Evolutionary conservation across 2,888 invertebrate genomes (phyloP), one percentile per base, ranked within the genome.

Genomic region (Scelioninae gen. 1): DNA sequence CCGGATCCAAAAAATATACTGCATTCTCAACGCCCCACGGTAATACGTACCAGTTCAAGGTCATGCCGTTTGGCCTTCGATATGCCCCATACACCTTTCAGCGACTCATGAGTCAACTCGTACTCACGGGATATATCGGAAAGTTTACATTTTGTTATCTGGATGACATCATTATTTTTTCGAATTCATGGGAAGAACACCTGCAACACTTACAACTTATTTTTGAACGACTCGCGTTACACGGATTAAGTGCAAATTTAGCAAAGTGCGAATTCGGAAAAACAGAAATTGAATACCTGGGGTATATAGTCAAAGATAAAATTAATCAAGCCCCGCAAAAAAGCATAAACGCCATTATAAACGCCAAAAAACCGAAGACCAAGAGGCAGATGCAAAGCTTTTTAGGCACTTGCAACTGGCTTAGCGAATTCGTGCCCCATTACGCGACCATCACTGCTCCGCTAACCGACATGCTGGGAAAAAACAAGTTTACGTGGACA

Each of bases 91-190:
- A 29, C 10, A 53, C 65, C 0, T 65, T 65, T n/a, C 65, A 65
- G 29, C 3, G 51, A 8, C 16, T 51, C 0, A 65, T 65, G 65
- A 45, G 15, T n/a, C 65, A 65, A 7, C 23, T 65, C 6, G 43
- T 40, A 2, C 29, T 65, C 5, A 23, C 5, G 7, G 65, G 51
- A 2, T 38, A n/a, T 7, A 65, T 65, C 9, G 23, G 23, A 0
- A n/a, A 16, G 15, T 38, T 34, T 23, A 16, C 11, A n/a, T 49
- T 49, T 11, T 34, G 32, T 8, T 65, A 65, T 38, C 38, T 65
- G 7, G 51, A 65, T 8, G 65, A 65, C 13, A 65, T 65, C 0
- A 65, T 65, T 0, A 65, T 65, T 8, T 65, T 29, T 38, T 65
- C 65, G 0, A 38, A 34, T 13, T 6, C 32, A 6, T 65, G 38